phyloP scores from a whole-genome alignment of 2,888 invertebrate genomes.

The Campopleginae sp. region DNA sequence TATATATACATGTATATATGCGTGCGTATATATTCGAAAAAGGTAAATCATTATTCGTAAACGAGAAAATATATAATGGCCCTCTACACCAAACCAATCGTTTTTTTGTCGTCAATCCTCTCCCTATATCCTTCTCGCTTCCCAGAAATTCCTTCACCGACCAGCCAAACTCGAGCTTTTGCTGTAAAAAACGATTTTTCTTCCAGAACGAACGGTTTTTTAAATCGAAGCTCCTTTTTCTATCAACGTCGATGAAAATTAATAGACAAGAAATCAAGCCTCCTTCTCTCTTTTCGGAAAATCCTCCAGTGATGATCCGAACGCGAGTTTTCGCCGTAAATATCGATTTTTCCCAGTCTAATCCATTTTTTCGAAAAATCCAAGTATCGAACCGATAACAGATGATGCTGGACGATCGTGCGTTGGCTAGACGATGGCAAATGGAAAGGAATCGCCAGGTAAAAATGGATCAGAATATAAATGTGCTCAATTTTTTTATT shows the following conservation, averaged over 20 bases:
- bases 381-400: neutral
- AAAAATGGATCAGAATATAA: neutral
- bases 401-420: neutral
- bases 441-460: too few species aligned
- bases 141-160: neutral
- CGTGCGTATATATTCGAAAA: neutral
- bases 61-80: neutral
- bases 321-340: too few species aligned
- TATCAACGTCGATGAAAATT: too few species aligned
- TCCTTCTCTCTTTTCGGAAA: neutral
- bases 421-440: neutral
- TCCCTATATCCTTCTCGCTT: neutral
- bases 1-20: slow-evolving; percentile 1
- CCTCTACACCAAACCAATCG: neutral
- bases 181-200: too few species aligned
- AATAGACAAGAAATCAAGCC: too few species aligned
- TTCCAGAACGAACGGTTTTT: too few species aligned
- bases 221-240: too few species aligned
- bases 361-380: too few species aligned
- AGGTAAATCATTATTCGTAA: neutral
- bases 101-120: neutral
- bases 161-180: too few species aligned
- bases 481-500: neutral
- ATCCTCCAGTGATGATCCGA: too few species aligned
- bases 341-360: too few species aligned